phyloP scores from a whole-genome alignment of 2,113 vertebrate species.

The Takifugu bimaculatus region DNA sequence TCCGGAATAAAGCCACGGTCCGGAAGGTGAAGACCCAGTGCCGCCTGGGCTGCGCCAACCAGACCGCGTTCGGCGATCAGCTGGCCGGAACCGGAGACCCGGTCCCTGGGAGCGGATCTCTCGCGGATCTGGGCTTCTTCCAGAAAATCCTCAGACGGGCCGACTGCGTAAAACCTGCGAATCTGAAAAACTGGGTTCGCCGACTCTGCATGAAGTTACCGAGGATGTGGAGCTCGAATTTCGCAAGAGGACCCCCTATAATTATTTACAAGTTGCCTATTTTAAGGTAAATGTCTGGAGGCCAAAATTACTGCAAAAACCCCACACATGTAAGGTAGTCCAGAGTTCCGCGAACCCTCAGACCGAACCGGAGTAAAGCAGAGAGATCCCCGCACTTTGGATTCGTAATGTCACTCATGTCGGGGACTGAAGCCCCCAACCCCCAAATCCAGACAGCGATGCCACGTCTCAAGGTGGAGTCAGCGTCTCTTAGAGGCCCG shows the following conservation, averaged over 20 bases:
- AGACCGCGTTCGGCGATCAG: constrained; percentile 58
- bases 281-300: constrained; percentile 82
- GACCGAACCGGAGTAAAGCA: no score
- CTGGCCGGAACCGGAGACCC: constrained; percentile 43
- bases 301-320: background rate
- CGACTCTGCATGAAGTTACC: constrained; percentile 71
- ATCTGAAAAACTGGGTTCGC: constrained; percentile 66
- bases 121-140: constrained; percentile 86
- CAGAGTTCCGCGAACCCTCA: no score
- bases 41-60: constrained; percentile 79
- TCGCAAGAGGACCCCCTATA: constrained; percentile 88
- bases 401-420: background rate
- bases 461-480: constrained; percentile 88
- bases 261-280: constrained; percentile 94
- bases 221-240: constrained; percentile 88
- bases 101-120: constrained; percentile 66
- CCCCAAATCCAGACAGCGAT: constrained; percentile 48
- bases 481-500: constrained; percentile 36
- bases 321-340: no score
- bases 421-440: constrained; percentile 7
- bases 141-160: constrained; percentile 81
- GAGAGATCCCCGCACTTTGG: background rate
- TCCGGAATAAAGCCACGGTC: constrained; percentile 79
- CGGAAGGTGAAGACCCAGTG: constrained; percentile 78
- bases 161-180: constrained; percentile 84